Percentiles rank a stretch among this genome's conserved stretches.
These are phyloP conservation scores for Typhlichthys eigenmanni DNA, from an alignment of 2,797 vertebrate genomes.

Conservation along the genomic window DNA sequence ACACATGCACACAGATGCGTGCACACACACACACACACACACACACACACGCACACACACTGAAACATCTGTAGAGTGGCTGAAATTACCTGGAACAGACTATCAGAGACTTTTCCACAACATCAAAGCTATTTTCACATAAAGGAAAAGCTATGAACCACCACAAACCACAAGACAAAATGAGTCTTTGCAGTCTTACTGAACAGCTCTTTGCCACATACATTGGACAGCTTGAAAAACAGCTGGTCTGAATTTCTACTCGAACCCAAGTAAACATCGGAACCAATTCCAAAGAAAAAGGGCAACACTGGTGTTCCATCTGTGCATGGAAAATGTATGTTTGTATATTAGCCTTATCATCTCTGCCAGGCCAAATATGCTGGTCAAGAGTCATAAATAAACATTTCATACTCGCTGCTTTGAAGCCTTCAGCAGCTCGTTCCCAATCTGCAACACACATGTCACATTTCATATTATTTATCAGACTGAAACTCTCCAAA, in stretches of 20 bases:
- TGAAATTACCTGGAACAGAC: slow-evolving; percentile 19
- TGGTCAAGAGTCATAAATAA: slow-evolving; percentile 54
- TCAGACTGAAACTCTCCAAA: slow-evolving; percentile 17
- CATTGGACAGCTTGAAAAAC: slow-evolving; percentile 49
- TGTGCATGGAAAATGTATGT: slow-evolving; percentile 26
- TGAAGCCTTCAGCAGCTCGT: slow-evolving; percentile 41
- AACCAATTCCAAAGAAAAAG: slow-evolving; percentile 34
- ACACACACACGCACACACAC: not conserved
- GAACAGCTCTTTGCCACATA: slow-evolving; percentile 31
- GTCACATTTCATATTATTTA: slow-evolving; percentile 34
- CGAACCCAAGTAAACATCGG: slow-evolving; percentile 55
- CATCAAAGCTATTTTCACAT: slow-evolving; percentile 31
- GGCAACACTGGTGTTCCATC: slow-evolving; percentile 30
- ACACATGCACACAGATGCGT: not conserved
- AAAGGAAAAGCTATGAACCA: slow-evolving; percentile 18
- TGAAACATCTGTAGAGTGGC: slow-evolving; percentile 8
- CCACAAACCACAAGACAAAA: slow-evolving; percentile 22
- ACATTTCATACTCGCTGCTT: slow-evolving; percentile 24
- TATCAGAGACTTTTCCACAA: slow-evolving; percentile 13
- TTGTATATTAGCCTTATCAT: slow-evolving; percentile 40
- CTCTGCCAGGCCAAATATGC: slow-evolving; percentile 44
- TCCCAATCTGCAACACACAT: slow-evolving; percentile 56
- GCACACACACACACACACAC: no score
- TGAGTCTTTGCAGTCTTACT: slow-evolving; percentile 6
- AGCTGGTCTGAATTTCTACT: slow-evolving; percentile 65